phyloP scores from a whole-genome alignment of 2,888 invertebrate genomes.

The Rugalucina vietnamica region DNA sequence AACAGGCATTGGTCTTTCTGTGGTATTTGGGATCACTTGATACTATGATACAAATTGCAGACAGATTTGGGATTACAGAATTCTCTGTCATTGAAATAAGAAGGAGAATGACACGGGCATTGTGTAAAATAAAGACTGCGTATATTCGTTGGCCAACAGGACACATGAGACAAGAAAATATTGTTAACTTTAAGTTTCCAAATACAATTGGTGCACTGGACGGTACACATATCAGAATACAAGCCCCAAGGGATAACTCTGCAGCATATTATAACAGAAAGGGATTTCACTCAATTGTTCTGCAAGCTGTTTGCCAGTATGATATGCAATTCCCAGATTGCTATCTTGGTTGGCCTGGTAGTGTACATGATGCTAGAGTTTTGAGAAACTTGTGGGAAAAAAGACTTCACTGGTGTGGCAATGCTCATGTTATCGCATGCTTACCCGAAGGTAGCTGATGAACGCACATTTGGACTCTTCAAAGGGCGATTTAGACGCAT shows the following conservation, averaged over 20 bases:
- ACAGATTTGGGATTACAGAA: conserved; percentile 33
- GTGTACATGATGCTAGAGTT: conserved; percentile 15
- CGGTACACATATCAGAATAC: conserved; percentile 20
- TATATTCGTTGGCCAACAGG: neutral
- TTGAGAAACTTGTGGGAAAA: conserved; percentile 6
- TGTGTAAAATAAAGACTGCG: conserved; percentile 1
- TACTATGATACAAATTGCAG: conserved; percentile 37
- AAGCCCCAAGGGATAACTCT: conserved; percentile 7
- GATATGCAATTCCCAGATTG: neutral
- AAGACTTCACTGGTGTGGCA: neutral
- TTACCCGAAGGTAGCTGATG: conserved; percentile 18
- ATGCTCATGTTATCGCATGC: neutral
- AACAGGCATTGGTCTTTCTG: conserved; percentile 33
- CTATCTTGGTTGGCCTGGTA: conserved; percentile 13
- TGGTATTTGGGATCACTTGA: conserved; percentile 46
- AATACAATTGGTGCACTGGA: neutral
- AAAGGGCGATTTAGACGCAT: conserved; percentile 34
- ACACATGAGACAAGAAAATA: conserved; percentile 22
- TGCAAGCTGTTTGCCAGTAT: neutral
- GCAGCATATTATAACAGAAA: conserved; percentile 16
- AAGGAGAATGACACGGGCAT: conserved; percentile 30
- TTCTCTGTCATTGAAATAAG: conserved; percentile 27
- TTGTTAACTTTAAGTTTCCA: neutral
- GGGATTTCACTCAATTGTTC: neutral
- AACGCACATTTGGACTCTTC: conserved; percentile 38